These are phyloP conservation scores for Rotaria socialis DNA, from an alignment of 2,888 invertebrate species.

Conservation along the genomic window DNA sequence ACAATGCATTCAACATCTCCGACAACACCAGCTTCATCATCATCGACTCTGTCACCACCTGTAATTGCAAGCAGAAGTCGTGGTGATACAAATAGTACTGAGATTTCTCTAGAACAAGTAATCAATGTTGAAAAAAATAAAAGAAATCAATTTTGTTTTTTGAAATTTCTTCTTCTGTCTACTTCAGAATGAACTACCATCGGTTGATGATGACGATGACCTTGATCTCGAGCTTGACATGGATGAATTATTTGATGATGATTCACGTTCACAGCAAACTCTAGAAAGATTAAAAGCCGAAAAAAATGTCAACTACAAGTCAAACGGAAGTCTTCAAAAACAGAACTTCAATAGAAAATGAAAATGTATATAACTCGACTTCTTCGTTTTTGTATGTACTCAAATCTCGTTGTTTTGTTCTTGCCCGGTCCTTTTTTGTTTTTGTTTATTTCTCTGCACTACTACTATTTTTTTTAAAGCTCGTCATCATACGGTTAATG, in stretches of 20 bases:
- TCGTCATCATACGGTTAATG: not conserved
- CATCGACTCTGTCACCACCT: not conserved
- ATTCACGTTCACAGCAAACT: not conserved
- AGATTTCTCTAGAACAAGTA: not conserved
- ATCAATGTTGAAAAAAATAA: not conserved
- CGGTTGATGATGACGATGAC: not conserved
- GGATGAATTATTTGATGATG: not conserved
- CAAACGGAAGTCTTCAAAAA: not conserved
- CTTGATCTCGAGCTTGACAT: not conserved
- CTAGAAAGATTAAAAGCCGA: not conserved
- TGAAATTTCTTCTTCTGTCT: not conserved
- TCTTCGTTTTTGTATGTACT: not conserved
- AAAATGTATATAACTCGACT: not conserved
- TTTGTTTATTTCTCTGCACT: not conserved
- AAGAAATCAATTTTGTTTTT: not conserved
- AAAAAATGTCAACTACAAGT: not conserved
- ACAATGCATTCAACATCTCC: not conserved
- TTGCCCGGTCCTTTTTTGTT: not conserved
- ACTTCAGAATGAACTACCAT: not conserved
- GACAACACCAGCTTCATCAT: conserved; percentile 13
- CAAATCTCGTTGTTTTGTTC: not conserved
- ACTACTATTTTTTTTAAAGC: not conserved
- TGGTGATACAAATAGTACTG: not conserved
- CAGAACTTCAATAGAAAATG: not conserved
- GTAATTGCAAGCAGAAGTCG: not conserved